A percentile compares a stretch with the other conserved stretches of the same genome.
Evolutionary conservation across 2,113 vertebrate genomes (phyloP).

Genomic region (Hystrix brachyura): DNA sequence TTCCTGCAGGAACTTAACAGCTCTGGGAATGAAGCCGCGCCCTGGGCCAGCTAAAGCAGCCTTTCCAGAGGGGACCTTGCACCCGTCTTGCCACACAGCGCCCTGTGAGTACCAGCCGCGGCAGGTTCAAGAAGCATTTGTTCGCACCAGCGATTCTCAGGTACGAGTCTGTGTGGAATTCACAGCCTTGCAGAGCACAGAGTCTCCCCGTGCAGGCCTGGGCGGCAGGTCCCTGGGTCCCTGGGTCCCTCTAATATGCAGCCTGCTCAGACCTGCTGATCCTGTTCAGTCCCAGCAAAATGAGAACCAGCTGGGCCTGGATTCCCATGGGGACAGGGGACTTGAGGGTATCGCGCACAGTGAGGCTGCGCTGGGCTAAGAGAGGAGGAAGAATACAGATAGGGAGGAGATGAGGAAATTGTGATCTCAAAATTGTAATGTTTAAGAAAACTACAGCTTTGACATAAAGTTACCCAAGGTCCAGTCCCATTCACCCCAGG

Average conservation of each 20-base stretch:
- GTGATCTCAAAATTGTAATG: not conserved
- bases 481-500: not conserved
- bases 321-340: not conserved
- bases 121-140: not conserved
- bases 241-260: not conserved
- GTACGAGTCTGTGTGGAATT: not conserved
- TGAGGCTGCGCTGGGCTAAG: not conserved
- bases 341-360: not conserved
- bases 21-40: not conserved
- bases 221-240: not conserved
- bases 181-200: not conserved
- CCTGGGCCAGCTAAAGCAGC: not conserved
- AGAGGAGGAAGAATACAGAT: not conserved
- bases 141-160: not conserved
- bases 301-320: not conserved
- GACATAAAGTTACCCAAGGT: not conserved
- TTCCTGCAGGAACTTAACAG: not conserved
- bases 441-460: not conserved
- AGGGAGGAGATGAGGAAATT: too few species aligned
- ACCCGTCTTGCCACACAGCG: not conserved
- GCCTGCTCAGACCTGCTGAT: not conserved
- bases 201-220: not conserved
- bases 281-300: not conserved
- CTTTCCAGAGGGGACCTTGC: not conserved
- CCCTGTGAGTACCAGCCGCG: not conserved